phyloP scores from a whole-genome alignment of 2,797 vertebrate species.

The Gambusia yucatana region DNA sequence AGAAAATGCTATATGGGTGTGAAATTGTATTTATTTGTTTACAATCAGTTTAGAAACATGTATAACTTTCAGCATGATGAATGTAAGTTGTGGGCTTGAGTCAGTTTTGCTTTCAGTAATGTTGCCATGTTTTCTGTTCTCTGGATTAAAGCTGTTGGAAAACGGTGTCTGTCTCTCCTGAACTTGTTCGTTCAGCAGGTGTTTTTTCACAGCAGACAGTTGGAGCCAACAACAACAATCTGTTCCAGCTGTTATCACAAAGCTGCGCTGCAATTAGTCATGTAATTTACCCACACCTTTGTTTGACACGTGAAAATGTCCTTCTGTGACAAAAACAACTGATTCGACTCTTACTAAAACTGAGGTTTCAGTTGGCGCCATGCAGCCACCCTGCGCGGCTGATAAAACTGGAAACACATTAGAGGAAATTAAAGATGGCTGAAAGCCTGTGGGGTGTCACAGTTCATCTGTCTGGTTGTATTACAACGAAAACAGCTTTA shows the following conservation, averaged over 20 bases:
- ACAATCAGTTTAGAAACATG: background rate
- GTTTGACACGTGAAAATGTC: background rate
- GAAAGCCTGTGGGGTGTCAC: background rate
- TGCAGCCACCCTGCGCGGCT: background rate
- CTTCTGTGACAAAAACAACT: background rate
- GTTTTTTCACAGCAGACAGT: conserved; percentile 1
- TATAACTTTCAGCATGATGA: background rate
- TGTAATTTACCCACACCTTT: background rate
- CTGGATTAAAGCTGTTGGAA: background rate
- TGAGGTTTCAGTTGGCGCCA: background rate
- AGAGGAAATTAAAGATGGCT: background rate
- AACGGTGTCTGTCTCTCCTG: background rate
- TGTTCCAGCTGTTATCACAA: background rate
- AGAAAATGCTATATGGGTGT: background rate
- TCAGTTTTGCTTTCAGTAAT: background rate
- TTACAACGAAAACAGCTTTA: conserved; percentile 31
- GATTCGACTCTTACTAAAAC: background rate
- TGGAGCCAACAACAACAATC: background rate
- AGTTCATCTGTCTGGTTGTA: background rate
- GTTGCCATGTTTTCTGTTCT: background rate
- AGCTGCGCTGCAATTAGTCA: background rate
- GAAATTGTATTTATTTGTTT: background rate
- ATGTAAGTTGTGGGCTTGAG: background rate
- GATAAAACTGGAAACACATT: background rate
- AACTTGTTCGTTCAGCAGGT: background rate